phyloP scores from a whole-genome alignment of 2,888 invertebrate genomes.

The Teleiodes luculella region DNA sequence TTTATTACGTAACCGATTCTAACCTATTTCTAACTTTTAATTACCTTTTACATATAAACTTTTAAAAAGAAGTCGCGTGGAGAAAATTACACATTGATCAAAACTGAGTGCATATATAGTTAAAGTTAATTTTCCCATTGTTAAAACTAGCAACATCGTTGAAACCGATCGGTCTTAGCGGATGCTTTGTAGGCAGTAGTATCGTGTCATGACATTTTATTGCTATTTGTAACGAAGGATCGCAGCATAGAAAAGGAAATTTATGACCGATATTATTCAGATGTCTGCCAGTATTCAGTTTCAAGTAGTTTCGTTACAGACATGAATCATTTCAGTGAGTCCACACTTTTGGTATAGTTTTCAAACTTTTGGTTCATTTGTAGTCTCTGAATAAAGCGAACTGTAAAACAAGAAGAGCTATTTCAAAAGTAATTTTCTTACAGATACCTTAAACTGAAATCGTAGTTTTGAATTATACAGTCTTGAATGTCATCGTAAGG shows the following conservation, averaged over 20 bases:
- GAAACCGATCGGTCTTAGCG: neutral
- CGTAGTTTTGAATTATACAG: neutral
- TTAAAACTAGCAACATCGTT: too few relatives aligned
- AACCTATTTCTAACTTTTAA: too few relatives aligned
- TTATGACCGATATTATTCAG: constrained; percentile 26
- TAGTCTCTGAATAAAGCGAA: constrained; percentile 13
- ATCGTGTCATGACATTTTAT: neutral
- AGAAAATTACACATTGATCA: too few relatives aligned
- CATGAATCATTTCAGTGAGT: neutral
- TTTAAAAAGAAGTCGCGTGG: too few relatives aligned
- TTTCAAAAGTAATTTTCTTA: neutral
- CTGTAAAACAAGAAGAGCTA: constrained; percentile 3
- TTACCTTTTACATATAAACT: too few relatives aligned
- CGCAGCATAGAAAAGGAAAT: constrained; percentile 11
- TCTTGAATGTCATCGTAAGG: neutral
- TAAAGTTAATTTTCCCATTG: too few relatives aligned
- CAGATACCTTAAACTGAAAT: constrained; percentile 7
- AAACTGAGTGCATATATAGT: too few relatives aligned
- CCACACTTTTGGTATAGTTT: constrained; percentile 14
- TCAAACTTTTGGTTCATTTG: neutral
- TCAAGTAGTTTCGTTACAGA: constrained; percentile 39
- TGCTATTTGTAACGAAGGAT: neutral
- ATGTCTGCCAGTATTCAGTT: constrained; percentile 36
- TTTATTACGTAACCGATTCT: too few relatives aligned
- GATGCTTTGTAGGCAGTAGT: neutral